Percentiles rank a stretch among this genome's conserved stretches.
phyloP scores from a whole-genome alignment of 1,140 invertebrate species.

The Lysiphlebus fabarum region DNA sequence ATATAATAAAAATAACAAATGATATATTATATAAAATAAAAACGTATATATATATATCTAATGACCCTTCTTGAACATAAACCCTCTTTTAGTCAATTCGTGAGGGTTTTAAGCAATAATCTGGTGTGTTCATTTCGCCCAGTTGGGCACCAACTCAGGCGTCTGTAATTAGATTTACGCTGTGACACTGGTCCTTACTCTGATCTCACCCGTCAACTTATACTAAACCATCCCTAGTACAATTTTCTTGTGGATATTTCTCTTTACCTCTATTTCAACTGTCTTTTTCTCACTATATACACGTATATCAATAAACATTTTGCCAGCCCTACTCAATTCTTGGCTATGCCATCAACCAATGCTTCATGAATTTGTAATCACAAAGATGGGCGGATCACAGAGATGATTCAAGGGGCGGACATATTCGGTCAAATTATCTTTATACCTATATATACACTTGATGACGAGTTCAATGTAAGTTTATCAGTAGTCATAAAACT shows the following conservation, averaged over 20 bases:
- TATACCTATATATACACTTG: no score
- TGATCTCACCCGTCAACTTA: slow-evolving; percentile 41
- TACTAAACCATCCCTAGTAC: slow-evolving; percentile 22
- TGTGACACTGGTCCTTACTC: slow-evolving; percentile 34
- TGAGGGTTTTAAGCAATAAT: slow-evolving; percentile 8
- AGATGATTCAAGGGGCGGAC: slow-evolving; percentile 7
- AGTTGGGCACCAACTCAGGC: slow-evolving; percentile 40
- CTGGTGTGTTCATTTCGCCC: slow-evolving; percentile 30
- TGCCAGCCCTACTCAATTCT: background rate
- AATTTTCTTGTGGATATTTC: slow-evolving; percentile 13
- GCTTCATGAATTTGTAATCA: background rate
- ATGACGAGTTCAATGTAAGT: no score
- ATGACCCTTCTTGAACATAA: no score
- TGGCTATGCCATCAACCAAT: slow-evolving; percentile 1
- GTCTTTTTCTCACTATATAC: background rate
- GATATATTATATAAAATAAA: no score
- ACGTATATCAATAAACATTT: background rate
- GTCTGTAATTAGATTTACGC: slow-evolving; percentile 48
- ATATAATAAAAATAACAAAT: no score
- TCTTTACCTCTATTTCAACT: background rate
- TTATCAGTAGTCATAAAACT: no score
- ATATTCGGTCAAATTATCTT: no score
- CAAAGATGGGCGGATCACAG: background rate
- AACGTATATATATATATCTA: no score
- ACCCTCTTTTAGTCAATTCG: no score